phyloP scores from a whole-genome alignment of 2,797 vertebrate genomes.

The Lycodopsis pacificus region DNA sequence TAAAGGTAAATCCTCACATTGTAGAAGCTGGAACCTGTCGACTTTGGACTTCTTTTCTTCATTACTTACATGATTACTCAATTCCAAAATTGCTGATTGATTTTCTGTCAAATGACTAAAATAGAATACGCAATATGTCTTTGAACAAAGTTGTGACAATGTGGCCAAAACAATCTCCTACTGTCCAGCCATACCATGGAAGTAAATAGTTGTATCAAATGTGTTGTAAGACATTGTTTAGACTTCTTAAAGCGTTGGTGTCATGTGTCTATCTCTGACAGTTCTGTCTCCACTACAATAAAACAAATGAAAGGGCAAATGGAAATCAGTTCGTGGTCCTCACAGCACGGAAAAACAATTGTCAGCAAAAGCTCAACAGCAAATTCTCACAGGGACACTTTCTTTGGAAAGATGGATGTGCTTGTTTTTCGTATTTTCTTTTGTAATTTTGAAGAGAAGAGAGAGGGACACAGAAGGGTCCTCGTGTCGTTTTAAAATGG shows the following conservation, averaged over 20 bases:
- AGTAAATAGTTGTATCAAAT: neutral
- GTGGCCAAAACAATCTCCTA: neutral
- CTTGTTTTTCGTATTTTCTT: neutral
- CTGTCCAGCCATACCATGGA: neutral
- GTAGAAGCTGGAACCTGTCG: too few species aligned
- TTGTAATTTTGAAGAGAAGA: constrained; percentile 7
- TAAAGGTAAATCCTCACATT: too few species aligned
- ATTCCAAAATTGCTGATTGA: neutral
- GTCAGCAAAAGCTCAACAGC: neutral
- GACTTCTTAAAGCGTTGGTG: neutral
- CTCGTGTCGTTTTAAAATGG: constrained; percentile 59
- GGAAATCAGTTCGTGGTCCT: neutral
- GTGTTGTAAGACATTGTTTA: neutral
- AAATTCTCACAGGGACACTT: neutral
- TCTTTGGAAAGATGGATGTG: neutral
- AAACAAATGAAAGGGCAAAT: neutral
- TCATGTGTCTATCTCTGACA: neutral
- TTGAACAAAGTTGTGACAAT: neutral
- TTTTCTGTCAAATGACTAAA: neutral
- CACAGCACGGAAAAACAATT: neutral
- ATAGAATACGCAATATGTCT: too few species aligned
- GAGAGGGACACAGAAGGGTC: constrained; percentile 11
- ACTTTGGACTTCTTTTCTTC: too few species aligned
- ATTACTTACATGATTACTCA: neutral
- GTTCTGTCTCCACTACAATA: neutral